Base-by-base conservation (phyloP, 2,113 vertebrate species). In the Promerops cafer region DNA sequence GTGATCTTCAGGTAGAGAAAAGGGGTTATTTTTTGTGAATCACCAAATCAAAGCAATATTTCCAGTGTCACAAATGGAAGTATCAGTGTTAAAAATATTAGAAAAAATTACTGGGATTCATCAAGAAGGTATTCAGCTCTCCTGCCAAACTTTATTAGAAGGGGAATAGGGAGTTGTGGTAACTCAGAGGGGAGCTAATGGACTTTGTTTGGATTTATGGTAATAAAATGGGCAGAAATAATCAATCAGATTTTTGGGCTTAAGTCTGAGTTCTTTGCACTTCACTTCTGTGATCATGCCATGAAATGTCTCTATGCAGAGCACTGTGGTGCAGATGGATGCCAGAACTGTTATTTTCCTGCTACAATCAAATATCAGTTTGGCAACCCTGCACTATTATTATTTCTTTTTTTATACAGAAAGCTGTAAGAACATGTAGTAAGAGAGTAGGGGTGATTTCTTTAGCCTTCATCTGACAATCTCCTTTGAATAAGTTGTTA, bases 211-310 rank as follows among this genome's bases (percentile, higher is more conserved):
- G 56, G 20, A 49, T 70, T 92, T 53, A 31, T 66, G 52, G 35
- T 6, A 18, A 49, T 45, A 16, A 64, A 64, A 83, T 11, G 39
- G 52, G 16, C 37, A 71, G 30, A 65, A 64, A 40, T 15, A 63
- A 85, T 13, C 17, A 3, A 6, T 64, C 35, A 69, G 7, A 18
- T 2, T 69, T 45, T 87, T 53, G 56, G 59, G 14, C 6, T 72
- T 54, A 23, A 33, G 2, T 82, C 71, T 87, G 71, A 17, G 17
- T 53, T 74, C 23, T 59, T 71, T 71, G 24, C 18, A 19, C 11
- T 27, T 49, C n/a, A 8, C 3, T 35, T 54, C 12, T 12, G 18
- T 33, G 42, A 17, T 9, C 1, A 1, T n/a, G 16, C 52, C 4
- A 4, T 33, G 27, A 28, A 75, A 63, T 39, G 17, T 47, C 74